Base-by-base conservation (phyloP, 2,888 invertebrate genomes). In the Gisinianus flammeolus region DNA sequence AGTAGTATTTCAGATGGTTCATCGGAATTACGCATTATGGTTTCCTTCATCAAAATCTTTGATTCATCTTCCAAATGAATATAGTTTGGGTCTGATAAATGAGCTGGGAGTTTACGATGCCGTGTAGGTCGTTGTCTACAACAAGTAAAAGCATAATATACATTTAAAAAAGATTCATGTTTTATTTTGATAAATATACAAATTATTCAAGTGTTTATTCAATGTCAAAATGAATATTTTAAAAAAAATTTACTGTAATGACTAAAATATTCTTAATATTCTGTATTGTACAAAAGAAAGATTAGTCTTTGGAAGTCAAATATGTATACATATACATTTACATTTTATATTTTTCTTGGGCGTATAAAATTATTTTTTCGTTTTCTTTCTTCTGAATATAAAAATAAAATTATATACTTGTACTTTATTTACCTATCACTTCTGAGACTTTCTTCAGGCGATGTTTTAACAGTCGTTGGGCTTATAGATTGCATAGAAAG, bases 61-160 rank as follows among this genome's bases (percentile, higher is more conserved):
- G 76, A 71, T 26, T 84, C 83, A 19, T 84, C 83, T 12, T 84
- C 83, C 54, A 82, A 79, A 35, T 80, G 79, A 28, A 83, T 68
- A 68, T 82, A 83, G 58, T 85, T 85, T 24, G 87, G 85, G 78
- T 89, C 88, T 0, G 89, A 89, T 67, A 91, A 88, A 85, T 90
- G 91, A 22, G 90, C 89, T 24, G 91, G 90, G 35, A 90, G 89
- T 86, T 91, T 91, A 80, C 90, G 90, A 80, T 90, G 52, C 8
- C 90, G 44, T 2, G 66, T 31, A 24, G 77, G 77, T 24, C 77
- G n/a, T 31, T 66, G 69, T 28, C 26, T 33, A 31, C 19, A 22
- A 72, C 28, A 71, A 52, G 12, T 28, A 69, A 56, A 22, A 22
- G 8, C 19, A 56, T 5, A 56, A 56, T 10, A 35, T 8, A 35